Percentiles rank a stretch among this genome's conserved stretches.
These are phyloP conservation scores for Morphnarchus princeps DNA, from an alignment of 2,113 vertebrate genomes.

Conservation along the genomic window DNA sequence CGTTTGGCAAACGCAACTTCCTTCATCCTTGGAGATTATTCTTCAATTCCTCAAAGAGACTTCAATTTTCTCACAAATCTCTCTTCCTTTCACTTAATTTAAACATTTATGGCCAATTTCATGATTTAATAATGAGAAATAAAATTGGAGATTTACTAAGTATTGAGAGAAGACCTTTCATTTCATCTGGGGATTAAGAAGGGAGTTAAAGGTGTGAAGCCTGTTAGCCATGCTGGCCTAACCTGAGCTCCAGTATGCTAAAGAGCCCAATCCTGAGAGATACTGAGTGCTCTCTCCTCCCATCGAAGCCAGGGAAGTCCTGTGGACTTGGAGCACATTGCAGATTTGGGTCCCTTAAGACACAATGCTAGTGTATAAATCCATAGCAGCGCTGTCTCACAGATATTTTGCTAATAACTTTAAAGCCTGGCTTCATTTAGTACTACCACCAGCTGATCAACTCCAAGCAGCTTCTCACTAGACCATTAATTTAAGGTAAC, in stretches of 20 bases:
- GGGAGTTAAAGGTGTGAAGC: conserved; percentile 3
- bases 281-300: not conserved
- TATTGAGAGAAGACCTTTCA: conserved; percentile 58
- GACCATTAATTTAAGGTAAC: conserved; percentile 46
- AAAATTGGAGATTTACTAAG: conserved; percentile 70
- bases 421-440: conserved; percentile 22
- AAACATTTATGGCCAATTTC: conserved; percentile 71
- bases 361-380: not conserved
- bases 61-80: conserved; percentile 71
- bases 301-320: not conserved
- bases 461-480: not conserved
- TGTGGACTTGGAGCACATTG: not conserved
- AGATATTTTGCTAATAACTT: conserved; percentile 50
- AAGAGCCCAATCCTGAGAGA: not conserved
- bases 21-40: conserved; percentile 63
- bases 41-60: conserved; percentile 56
- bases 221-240: not conserved
- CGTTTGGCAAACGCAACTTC: conserved; percentile 48
- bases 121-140: conserved; percentile 77
- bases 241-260: not conserved
- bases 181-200: conserved; percentile 57
- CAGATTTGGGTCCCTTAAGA: not conserved
- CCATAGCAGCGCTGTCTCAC: not conserved
- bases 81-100: conserved; percentile 70
- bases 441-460: conserved; percentile 19